phyloP scores from a whole-genome alignment of 2,113 vertebrate species.

The Campylomormyrus tamandua region DNA sequence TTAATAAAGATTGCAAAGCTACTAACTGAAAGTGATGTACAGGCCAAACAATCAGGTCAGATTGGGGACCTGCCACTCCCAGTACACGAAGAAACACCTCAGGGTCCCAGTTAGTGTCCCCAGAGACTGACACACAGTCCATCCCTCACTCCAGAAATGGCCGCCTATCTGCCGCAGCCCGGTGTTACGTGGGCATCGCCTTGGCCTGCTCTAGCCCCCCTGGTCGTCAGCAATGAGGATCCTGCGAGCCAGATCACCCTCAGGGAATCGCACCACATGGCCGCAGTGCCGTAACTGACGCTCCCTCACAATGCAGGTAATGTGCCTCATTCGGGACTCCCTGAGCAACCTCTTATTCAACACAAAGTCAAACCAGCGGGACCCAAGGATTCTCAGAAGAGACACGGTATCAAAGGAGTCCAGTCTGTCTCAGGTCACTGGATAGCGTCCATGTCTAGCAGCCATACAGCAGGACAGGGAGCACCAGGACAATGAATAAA shows the following conservation, averaged over 20 bases:
- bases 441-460: background rate
- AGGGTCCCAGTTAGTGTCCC: background rate
- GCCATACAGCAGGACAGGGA: too few relatives aligned
- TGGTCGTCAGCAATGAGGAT: background rate
- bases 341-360: background rate
- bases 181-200: background rate
- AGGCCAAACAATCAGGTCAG: background rate
- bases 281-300: background rate
- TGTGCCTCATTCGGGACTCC: background rate
- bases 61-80: background rate
- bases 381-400: background rate
- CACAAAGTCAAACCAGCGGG: background rate
- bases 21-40: background rate
- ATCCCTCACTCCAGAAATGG: background rate
- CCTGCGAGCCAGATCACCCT: background rate
- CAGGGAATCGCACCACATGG: background rate
- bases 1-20: background rate
- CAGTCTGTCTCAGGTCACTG: background rate
- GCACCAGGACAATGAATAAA: background rate
- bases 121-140: background rate
- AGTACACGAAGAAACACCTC: too few relatives aligned
- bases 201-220: background rate
- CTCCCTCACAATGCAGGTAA: background rate
- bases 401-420: background rate
- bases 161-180: background rate